Percentiles rank a stretch among this genome's conserved stretches.
phyloP scores from a whole-genome alignment of 2,797 vertebrate species.

The Phoebastria nigripes region DNA sequence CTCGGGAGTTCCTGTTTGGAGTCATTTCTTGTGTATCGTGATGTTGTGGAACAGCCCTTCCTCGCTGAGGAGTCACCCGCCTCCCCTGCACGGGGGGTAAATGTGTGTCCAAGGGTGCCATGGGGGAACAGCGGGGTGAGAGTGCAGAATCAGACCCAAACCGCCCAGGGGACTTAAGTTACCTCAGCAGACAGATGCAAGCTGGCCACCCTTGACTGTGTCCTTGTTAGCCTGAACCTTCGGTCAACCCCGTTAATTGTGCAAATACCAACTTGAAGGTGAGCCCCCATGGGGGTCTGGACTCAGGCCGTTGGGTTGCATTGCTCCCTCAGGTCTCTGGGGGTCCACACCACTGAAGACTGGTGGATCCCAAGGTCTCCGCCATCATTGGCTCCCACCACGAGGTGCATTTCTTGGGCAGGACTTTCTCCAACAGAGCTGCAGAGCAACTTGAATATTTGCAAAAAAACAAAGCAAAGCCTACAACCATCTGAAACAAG shows the following conservation, averaged over 20 bases:
- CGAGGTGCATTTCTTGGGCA: rapidly evolving
- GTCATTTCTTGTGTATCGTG: rapidly evolving
- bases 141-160: background rate
- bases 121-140: background rate
- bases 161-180: too few relatives aligned
- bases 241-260: background rate
- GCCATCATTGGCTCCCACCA: background rate
- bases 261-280: background rate
- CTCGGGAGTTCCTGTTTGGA: background rate
- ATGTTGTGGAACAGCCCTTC: rapidly evolving
- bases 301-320: rapidly evolving
- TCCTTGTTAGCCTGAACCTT: background rate
- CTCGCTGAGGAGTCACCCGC: rapidly evolving
- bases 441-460: background rate
- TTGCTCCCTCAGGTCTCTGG: background rate
- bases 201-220: background rate
- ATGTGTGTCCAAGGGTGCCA: background rate
- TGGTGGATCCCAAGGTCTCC: background rate
- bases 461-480: background rate
- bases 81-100: rapidly evolving
- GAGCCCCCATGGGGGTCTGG: rapidly evolving
- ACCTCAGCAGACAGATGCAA: background rate
- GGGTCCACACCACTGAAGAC: background rate
- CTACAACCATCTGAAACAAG: rapidly evolving
- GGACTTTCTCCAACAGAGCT: background rate